Evolutionary conservation across 1,140 invertebrate genomes (phyloP).

Genomic region (Atta colombica): DNA sequence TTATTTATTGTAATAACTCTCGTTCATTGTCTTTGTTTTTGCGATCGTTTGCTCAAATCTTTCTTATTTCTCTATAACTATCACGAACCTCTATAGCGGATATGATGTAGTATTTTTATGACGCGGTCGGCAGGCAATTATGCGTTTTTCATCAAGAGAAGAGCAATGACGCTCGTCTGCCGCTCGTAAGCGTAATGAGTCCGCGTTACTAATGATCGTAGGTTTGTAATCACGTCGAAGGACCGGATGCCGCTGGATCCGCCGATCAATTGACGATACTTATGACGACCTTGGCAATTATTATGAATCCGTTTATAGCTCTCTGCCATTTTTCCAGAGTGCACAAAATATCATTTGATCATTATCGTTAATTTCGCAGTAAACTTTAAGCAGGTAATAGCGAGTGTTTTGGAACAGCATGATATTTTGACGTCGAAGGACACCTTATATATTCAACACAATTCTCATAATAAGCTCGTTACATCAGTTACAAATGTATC

Average conservation of each 20-base stretch:
- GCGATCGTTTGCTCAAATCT: background rate
- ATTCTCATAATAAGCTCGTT: background rate
- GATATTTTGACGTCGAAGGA: conserved; percentile 27
- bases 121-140: conserved; percentile 6
- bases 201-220: conserved; percentile 59
- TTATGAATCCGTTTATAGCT: conserved; percentile 11
- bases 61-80: background rate
- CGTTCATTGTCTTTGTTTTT: background rate
- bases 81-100: conserved; percentile 1
- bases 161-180: conserved; percentile 46
- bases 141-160: conserved; percentile 32
- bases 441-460: conserved; percentile 2
- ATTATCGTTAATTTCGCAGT: conserved; percentile 58
- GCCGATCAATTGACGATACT: conserved; percentile 48
- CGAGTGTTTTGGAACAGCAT: background rate
- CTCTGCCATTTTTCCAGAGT: conserved; percentile 20
- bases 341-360: conserved; percentile 62
- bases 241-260: conserved; percentile 38
- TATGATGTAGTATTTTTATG: conserved; percentile 46
- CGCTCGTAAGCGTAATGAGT: conserved; percentile 66
- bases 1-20: conserved; percentile 3
- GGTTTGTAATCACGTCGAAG: conserved; percentile 56
- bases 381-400: conserved; percentile 22
- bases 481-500: background rate
- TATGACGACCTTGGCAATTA: conserved; percentile 47